Evolutionary conservation across 2,888 invertebrate species (phyloP).

Genomic region (Tenthredo scrophulariae): DNA sequence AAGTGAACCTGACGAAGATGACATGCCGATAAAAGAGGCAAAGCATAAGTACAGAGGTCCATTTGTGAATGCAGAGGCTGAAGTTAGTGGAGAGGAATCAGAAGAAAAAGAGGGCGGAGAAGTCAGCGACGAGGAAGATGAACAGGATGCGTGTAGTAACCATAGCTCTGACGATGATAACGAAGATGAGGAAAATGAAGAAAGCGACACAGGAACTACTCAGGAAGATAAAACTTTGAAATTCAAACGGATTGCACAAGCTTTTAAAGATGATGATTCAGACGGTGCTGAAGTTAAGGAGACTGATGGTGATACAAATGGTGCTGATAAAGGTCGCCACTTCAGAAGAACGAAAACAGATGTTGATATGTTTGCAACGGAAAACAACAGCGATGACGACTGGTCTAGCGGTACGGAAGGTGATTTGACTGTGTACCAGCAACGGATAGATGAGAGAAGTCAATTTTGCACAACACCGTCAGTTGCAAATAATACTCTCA

Average conservation of each 20-base stretch:
- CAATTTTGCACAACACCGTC: conserved; percentile 67
- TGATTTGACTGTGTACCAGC: conserved; percentile 55
- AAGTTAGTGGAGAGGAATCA: conserved; percentile 78
- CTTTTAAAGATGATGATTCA: conserved; percentile 67
- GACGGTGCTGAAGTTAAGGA: conserved; percentile 56
- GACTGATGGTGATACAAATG: conserved; percentile 33
- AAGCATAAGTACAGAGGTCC: conserved; percentile 68
- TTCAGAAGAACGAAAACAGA: conserved; percentile 61
- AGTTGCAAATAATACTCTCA: conserved; percentile 63
- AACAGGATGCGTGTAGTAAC: conserved; percentile 79
- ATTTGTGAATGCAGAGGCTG: conserved; percentile 80
- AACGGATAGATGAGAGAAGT: conserved; percentile 55
- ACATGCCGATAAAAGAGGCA: conserved; percentile 67
- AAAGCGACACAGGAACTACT: conserved; percentile 60
- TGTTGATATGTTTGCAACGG: conserved; percentile 63
- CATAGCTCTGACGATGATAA: conserved; percentile 79
- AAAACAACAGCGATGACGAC: conserved; percentile 58
- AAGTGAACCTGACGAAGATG: conserved; percentile 74
- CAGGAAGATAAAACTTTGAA: conserved; percentile 48
- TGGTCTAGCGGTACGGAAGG: conserved; percentile 60
- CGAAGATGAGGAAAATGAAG: conserved; percentile 69
- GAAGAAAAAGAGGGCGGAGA: conserved; percentile 76
- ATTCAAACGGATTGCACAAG: conserved; percentile 66
- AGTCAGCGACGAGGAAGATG: conserved; percentile 78
- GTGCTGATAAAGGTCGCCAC: background rate